A percentile compares a stretch with the other conserved stretches of the same genome.
These are phyloP conservation scores for Torymus auratus DNA, from an alignment of 2,888 invertebrate species.

Conservation along the genomic window DNA sequence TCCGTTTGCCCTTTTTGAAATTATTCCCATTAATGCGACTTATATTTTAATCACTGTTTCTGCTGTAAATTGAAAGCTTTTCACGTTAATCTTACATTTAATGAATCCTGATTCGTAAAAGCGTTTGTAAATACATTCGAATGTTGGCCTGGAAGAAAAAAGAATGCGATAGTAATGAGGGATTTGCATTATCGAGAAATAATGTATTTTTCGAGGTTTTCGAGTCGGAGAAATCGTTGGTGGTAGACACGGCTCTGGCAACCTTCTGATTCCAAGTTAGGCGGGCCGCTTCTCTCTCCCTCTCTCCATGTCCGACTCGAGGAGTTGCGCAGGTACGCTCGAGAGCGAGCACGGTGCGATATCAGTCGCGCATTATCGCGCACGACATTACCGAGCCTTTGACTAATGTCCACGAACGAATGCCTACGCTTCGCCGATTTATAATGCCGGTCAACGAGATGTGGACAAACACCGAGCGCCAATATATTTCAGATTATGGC, in stretches of 20 bases:
- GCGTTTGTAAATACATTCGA: constrained; percentile 1
- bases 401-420: constrained; percentile 76
- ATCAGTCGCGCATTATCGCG: constrained; percentile 75
- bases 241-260: constrained; percentile 46
- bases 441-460: constrained; percentile 76
- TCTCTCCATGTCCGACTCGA: background rate
- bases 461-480: constrained; percentile 76
- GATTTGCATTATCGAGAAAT: constrained; percentile 19
- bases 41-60: too few species aligned
- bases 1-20: too few species aligned
- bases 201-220: background rate
- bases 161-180: background rate
- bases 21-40: too few species aligned
- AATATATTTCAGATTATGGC: constrained; percentile 77
- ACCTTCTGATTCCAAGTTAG: constrained; percentile 59
- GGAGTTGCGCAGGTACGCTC: constrained; percentile 57
- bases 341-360: constrained; percentile 62
- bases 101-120: constrained; percentile 14
- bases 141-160: background rate
- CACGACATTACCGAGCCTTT: constrained; percentile 74
- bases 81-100: background rate
- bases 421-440: constrained; percentile 77
- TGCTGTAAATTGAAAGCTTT: too few species aligned
- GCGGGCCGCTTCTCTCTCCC: background rate
- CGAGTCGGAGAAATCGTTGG: constrained; percentile 47